Base-by-base conservation (phyloP, 2,888 invertebrate genomes). In the Caenorhabditis doughertyi region DNA sequence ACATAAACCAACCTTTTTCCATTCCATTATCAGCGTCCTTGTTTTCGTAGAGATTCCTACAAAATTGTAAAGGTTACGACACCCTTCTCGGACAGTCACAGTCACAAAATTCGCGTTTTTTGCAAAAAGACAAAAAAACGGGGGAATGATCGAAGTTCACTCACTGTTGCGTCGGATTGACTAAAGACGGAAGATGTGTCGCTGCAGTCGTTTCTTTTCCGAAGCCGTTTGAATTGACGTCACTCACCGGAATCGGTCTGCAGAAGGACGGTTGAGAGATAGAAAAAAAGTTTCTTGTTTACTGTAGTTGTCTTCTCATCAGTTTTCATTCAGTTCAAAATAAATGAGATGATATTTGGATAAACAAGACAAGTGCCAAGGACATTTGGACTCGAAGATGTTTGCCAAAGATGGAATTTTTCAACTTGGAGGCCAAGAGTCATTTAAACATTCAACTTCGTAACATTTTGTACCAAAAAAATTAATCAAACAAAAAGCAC, bases 1-100 rank as follows among this genome's bases (percentile, higher is more conserved):
- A 32, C 51, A 62, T n/a, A n/a, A n/a, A 72, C 74, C 25, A 21
- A 84, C 84, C 68, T 73, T 84, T 84, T 51, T 84, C 84, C 76
- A 84, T 71, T 29, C 84, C 77, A 77, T 81, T 84, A 13, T 60
- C 83, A 13, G 51, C 70, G 47, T 83, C 74, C 47, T 71, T 64
- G 64, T 71, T 62, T 21, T 71, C 67, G 25, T 56, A 68, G 23
- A 58, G 72, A 27, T 23, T 51, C 35, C 84, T 84, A 72, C n/a
- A 81, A 64, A 62, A 55, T 65, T 64, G 55, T 55, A 44, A 73
- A 39, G 18, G 51, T 42, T 71, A 25, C 27, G 58, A 68, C 25
- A 42, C 18, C 25, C 27, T 8, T 47, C 7, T 49, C 16, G 27
- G 35, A 62, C n/a, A 56, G 53, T 65, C 65, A 73, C 62, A 73